A percentile compares a stretch with the other conserved stretches of the same genome.
These are phyloP conservation scores for Seira musarum DNA, from an alignment of 2,888 invertebrate species.

Conservation along the genomic window DNA sequence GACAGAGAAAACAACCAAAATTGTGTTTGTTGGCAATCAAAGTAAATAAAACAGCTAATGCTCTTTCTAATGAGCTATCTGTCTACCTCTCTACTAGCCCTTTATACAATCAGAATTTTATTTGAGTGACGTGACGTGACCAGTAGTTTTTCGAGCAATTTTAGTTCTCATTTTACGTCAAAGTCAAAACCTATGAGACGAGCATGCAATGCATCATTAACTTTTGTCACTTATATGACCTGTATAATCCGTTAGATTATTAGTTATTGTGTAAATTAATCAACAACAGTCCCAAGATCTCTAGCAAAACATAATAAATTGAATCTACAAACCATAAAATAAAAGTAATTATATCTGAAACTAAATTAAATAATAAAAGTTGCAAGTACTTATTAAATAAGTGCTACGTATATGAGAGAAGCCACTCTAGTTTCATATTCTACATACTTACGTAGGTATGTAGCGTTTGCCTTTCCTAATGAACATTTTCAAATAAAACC, in stretches of 20 bases:
- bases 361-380: slow-evolving; percentile 19
- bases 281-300: slow-evolving; percentile 59
- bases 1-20: background rate
- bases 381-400: slow-evolving; percentile 28
- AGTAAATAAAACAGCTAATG: no score
- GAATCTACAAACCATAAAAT: background rate
- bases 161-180: no score
- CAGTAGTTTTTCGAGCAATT: no score
- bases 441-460: no score
- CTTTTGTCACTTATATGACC: no score
- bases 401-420: slow-evolving; percentile 13
- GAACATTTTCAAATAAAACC: background rate
- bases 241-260: background rate
- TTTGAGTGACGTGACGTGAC: no score
- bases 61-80: no score
- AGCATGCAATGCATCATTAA: no score
- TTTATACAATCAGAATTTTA: no score
- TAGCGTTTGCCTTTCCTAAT: background rate
- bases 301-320: slow-evolving; percentile 26
- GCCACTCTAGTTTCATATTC: background rate
- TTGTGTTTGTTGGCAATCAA: background rate
- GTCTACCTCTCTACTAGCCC: no score
- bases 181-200: no score
- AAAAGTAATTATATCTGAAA: background rate
- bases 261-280: slow-evolving; percentile 31